Percentiles rank a stretch among this genome's conserved stretches.
These are phyloP conservation scores for Cosmia trapezina DNA, from an alignment of 2,888 invertebrate genomes.

Conservation along the genomic window DNA sequence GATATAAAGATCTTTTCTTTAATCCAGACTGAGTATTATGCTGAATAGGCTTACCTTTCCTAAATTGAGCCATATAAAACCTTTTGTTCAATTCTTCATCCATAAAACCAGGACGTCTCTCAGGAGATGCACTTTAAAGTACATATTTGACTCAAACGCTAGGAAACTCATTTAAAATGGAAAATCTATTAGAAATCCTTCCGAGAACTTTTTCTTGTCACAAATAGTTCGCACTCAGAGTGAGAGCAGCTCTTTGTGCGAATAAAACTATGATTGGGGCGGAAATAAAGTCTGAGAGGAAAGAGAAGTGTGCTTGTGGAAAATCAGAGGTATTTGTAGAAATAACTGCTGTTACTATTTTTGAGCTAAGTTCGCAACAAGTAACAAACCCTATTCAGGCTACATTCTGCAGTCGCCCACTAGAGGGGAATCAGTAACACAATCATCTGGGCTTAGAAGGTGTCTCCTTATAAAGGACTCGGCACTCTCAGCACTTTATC, in stretches of 20 bases:
- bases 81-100: neutral
- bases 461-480: no score
- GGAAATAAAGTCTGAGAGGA: conserved; percentile 13
- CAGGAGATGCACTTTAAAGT: conserved; percentile 15
- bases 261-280: conserved; percentile 16
- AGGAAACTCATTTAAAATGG: conserved; percentile 36
- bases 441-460: no score
- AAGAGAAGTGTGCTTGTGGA: neutral
- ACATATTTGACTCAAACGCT: neutral
- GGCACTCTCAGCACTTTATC: no score
- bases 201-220: conserved; percentile 14
- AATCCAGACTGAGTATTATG: neutral
- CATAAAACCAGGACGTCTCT: neutral
- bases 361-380: no score
- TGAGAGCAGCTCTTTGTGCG: conserved; percentile 12
- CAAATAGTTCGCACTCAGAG: conserved; percentile 19
- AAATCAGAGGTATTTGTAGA: neutral
- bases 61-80: neutral
- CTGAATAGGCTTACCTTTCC: neutral
- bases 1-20: neutral
- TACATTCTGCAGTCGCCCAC: no score
- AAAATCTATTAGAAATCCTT: conserved; percentile 29
- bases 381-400: no score
- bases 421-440: no score
- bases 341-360: neutral